These are phyloP conservation scores for Caenorhabditis remanei DNA, from an alignment of 1,140 invertebrate species.

Conservation along the genomic window DNA sequence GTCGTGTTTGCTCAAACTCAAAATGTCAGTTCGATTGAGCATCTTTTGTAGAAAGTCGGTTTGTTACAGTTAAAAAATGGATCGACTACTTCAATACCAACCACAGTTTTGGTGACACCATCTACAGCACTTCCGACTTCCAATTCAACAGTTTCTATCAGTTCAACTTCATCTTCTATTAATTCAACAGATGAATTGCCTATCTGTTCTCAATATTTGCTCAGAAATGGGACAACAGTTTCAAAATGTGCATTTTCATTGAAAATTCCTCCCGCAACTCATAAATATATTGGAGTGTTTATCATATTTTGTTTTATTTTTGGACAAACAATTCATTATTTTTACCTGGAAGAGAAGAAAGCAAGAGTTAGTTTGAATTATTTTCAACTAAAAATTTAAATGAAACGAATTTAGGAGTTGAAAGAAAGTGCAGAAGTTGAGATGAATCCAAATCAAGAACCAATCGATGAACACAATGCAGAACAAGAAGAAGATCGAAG, in stretches of 20 bases:
- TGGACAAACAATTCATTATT: slow-evolving; percentile 26
- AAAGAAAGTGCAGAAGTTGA: background rate
- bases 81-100: too few species aligned
- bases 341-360: slow-evolving; percentile 28
- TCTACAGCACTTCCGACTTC: too few species aligned
- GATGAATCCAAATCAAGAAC: background rate
- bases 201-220: too few species aligned
- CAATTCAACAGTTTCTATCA: too few species aligned
- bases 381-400: too few species aligned
- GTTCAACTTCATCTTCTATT: too few species aligned
- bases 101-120: too few species aligned
- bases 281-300: slow-evolving; percentile 5
- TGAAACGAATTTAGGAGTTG: background rate
- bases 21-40: too few species aligned
- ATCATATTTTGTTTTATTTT: background rate
- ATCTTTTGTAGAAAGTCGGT: too few species aligned
- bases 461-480: background rate
- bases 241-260: slow-evolving; percentile 7
- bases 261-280: slow-evolving; percentile 10
- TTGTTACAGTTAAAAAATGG: too few species aligned
- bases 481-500: slow-evolving; percentile 16
- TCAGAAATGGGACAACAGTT: background rate
- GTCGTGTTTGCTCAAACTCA: too few species aligned
- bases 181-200: too few species aligned
- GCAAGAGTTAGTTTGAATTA: background rate